These are phyloP conservation scores for Drosophila takahashii DNA, from an alignment of 1,140 invertebrate species.

Conservation along the genomic window DNA sequence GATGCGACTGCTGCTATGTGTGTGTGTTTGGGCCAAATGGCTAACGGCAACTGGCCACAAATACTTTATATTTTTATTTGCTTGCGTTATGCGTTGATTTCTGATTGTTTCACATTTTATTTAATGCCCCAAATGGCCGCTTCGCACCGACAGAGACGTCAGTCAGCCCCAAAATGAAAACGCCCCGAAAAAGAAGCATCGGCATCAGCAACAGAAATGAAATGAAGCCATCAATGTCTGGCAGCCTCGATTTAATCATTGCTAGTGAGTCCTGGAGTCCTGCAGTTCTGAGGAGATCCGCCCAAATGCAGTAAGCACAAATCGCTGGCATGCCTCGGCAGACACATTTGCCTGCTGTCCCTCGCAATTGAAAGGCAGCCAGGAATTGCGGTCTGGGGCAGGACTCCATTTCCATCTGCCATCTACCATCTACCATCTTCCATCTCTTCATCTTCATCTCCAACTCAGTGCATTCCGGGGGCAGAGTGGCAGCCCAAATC, in stretches of 20 bases:
- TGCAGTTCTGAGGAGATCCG: constrained; percentile 24
- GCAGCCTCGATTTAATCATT: constrained; percentile 75
- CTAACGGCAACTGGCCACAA: constrained; percentile 70
- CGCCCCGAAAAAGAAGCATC: constrained; percentile 7
- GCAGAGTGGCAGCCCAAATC: constrained; percentile 57
- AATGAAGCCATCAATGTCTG: constrained; percentile 60
- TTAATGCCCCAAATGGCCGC: constrained; percentile 55
- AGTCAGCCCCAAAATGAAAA: constrained; percentile 4
- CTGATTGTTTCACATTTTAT: constrained; percentile 82
- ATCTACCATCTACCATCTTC: not conserved
- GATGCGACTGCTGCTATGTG: constrained; percentile 11
- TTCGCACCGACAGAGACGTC: constrained; percentile 24
- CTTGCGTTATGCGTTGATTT: constrained; percentile 75
- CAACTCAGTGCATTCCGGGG: constrained; percentile 42
- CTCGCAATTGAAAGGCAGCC: constrained; percentile 50
- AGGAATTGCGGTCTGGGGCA: constrained; percentile 33
- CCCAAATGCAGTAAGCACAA: constrained; percentile 80
- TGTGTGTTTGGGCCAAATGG: constrained; percentile 51
- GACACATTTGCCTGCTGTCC: constrained; percentile 44
- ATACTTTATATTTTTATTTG: constrained; percentile 79
- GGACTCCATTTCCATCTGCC: constrained; percentile 8
- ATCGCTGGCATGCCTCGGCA: constrained; percentile 66
- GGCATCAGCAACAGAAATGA: constrained; percentile 38
- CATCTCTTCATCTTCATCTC: constrained; percentile 4
- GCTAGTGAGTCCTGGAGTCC: not conserved